Evolutionary conservation across 2,113 vertebrate species (phyloP).

Genomic region (Rafetus swinhoei): DNA sequence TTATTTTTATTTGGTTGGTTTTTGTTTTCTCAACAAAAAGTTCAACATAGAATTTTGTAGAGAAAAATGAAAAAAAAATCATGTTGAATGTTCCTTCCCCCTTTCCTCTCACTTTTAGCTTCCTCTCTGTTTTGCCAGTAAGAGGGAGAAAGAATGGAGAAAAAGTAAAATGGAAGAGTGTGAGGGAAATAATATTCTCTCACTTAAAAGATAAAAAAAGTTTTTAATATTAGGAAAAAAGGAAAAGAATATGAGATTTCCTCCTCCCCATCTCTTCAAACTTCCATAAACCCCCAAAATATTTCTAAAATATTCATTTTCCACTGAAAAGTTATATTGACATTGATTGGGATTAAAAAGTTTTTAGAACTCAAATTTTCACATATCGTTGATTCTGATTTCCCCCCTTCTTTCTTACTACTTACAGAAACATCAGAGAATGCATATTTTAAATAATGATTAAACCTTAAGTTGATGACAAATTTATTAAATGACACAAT

Average conservation of each 20-base stretch:
- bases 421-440: neutral
- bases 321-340: neutral
- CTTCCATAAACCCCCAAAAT: neutral
- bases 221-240: neutral
- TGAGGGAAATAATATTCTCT: neutral
- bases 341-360: neutral
- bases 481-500: slow-evolving; percentile 52
- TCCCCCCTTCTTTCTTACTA: neutral
- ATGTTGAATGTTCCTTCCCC: neutral
- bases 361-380: neutral
- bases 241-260: neutral
- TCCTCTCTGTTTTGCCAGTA: neutral
- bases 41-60: neutral
- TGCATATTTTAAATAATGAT: slow-evolving; percentile 22
- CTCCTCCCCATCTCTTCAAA: neutral
- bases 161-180: neutral
- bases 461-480: slow-evolving; percentile 49
- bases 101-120: neutral
- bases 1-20: neutral
- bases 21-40: neutral
- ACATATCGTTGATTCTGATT: neutral
- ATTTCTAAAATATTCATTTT: neutral
- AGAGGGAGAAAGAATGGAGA: neutral
- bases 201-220: neutral
- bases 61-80: neutral